phyloP scores from a whole-genome alignment of 2,797 vertebrate species.

The Limosa lapponica region DNA sequence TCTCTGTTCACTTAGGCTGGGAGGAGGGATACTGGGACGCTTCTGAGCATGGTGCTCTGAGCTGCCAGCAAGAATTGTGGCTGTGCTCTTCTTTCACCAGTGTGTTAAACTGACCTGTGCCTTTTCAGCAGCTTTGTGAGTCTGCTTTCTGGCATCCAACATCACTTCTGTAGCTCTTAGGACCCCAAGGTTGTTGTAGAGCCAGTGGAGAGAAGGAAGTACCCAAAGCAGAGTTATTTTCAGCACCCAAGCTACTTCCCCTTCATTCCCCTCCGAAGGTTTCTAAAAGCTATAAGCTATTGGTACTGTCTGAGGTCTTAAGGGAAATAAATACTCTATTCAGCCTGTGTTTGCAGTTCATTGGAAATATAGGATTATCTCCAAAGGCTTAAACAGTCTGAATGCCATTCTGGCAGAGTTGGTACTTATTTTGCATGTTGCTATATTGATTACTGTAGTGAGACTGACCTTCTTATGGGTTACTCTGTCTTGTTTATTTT shows the following conservation, averaged over 20 bases:
- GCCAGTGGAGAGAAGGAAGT: background rate
- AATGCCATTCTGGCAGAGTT: background rate
- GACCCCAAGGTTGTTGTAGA: background rate
- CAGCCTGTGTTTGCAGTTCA: background rate
- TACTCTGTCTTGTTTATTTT: background rate
- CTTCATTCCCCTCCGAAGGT: background rate
- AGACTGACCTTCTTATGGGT: background rate
- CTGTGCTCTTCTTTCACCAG: background rate
- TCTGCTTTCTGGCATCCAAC: background rate
- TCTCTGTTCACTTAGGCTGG: accelerated
- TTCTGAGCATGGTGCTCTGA: accelerated
- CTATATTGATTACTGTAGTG: background rate
- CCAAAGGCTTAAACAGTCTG: background rate
- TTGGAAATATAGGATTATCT: conserved; percentile 24
- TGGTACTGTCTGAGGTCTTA: background rate
- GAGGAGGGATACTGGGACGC: background rate
- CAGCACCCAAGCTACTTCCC: background rate
- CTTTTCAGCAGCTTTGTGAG: background rate
- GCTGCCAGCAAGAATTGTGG: accelerated
- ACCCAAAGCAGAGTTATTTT: background rate
- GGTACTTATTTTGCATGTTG: background rate
- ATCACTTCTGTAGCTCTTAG: background rate
- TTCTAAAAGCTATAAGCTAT: background rate
- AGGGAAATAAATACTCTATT: background rate
- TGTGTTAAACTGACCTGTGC: accelerated